Base-by-base conservation (phyloP, 2,888 invertebrate genomes). In the Hirtodrosophila alboralis region DNA sequence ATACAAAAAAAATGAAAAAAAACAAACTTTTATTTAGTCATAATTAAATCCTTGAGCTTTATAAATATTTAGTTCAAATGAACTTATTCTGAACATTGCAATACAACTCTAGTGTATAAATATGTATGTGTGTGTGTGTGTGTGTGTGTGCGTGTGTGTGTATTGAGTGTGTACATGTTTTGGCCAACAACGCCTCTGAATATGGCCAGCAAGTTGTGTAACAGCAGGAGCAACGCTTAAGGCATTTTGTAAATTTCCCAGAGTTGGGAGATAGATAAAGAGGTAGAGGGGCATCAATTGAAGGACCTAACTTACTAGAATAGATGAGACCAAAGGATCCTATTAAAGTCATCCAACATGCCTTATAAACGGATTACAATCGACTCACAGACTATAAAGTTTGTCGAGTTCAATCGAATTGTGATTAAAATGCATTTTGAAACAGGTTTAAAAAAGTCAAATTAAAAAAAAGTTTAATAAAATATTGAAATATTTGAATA, bases 141-240 rank as follows among this genome's bases (percentile, higher is more conserved):
- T 13, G 6, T 31, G 5, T 26, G n/a, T 38, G 33, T 51, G n/a
- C 13, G 28, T 31, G 28, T 31, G 13, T 10, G 18, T 33, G 12
- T 48, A 27, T 45, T 38, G 37, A 21, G 38, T 37, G 43, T 37
- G 40, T 37, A 38, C 61, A 51, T 57, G 64, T 63, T 63, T 51
- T 36, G 64, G 38, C 47, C 47, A 57, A 63, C 56, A 69, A 43
- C 28, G 70, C 40, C 66, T 48, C 26, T 59, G 67, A 60, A 60
- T 66, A 72, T 72, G 51, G 34, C 49, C 59, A 34, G 31, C 57
- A 52, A 62, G 8, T 51, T 61, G 27, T 23, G 23, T n/a, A 26
- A n/a, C n/a, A n/a, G n/a, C n/a, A n/a, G n/a, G n/a, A n/a, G 26
- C 38, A 37, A 34, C 57, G 41, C 48, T 70, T 70, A 26, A 64